Conservation (phyloP, 2,113 vertebrate genomes). For the Maccullochella peelii region DNA sequence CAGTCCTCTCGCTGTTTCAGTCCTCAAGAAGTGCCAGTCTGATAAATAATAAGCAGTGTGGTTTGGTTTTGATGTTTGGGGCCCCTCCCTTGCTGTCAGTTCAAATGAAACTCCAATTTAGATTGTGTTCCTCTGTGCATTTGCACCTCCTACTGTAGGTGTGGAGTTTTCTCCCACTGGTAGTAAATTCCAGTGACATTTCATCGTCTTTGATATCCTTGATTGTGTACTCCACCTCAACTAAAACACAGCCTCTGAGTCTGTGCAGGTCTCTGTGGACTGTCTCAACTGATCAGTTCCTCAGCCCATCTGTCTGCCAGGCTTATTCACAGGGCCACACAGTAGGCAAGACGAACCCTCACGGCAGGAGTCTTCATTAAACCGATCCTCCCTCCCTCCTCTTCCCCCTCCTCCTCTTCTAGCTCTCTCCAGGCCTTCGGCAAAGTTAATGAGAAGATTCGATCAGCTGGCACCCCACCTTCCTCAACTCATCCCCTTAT, state of each 20-base stretch:
- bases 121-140: not conserved
- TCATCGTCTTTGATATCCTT: constrained; percentile 65
- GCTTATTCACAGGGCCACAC: constrained; percentile 63
- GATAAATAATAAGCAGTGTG: constrained; percentile 47
- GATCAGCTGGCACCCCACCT: constrained; percentile 65
- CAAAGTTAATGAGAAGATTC: constrained; percentile 82
- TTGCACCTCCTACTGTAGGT: constrained; percentile 16
- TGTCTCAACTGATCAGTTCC: constrained; percentile 70
- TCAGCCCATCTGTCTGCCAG: constrained; percentile 74
- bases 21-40: constrained; percentile 13
- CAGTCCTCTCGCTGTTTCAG: constrained; percentile 29
- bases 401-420: constrained; percentile 45
- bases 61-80: constrained; percentile 28
- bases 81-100: constrained; percentile 23
- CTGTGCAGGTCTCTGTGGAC: constrained; percentile 58
- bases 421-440: constrained; percentile 64
- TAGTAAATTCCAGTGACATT: constrained; percentile 61
- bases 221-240: constrained; percentile 65
- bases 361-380: constrained; percentile 79
- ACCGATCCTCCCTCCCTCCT: constrained; percentile 52
- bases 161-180: constrained; percentile 38
- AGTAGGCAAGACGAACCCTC: constrained; percentile 56
- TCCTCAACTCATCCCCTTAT: constrained; percentile 3
- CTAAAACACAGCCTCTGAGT: constrained; percentile 57
- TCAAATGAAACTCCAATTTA: constrained; percentile 46